These are phyloP conservation scores for Drosophila bunnanda DNA, from an alignment of 2,888 invertebrate species.

Conservation along the genomic window DNA sequence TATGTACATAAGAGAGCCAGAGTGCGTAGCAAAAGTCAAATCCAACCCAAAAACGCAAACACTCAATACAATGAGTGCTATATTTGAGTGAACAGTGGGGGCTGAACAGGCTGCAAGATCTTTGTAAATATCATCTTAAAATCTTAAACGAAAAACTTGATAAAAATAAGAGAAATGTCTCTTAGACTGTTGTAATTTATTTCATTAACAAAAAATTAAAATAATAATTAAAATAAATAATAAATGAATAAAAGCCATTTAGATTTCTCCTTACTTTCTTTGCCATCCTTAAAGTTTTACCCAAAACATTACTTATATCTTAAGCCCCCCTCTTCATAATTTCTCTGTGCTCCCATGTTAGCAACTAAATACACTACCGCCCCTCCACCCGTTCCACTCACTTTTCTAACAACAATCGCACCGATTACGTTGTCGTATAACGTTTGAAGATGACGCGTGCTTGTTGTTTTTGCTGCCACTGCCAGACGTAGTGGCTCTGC, in stretches of 20 bases:
- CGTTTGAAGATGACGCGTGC: slow-evolving; percentile 71
- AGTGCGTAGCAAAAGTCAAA: slow-evolving; percentile 40
- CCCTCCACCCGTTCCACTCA: background rate
- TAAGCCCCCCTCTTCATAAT: slow-evolving; percentile 1
- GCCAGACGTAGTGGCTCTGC: slow-evolving; percentile 72
- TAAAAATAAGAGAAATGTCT: background rate
- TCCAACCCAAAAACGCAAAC: slow-evolving; percentile 38
- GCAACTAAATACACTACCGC: background rate
- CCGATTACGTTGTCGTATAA: slow-evolving; percentile 61
- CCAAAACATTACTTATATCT: background rate
- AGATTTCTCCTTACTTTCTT: background rate
- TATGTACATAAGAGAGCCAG: slow-evolving; percentile 23
- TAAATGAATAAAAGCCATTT: too few relatives aligned
- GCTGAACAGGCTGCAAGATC: background rate
- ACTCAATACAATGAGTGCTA: slow-evolving; percentile 29
- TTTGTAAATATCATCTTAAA: background rate
- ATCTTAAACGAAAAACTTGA: background rate
- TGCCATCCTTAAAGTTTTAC: background rate
- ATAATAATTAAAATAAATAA: background rate
- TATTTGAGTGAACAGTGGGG: slow-evolving; percentile 1
- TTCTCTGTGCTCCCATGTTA: background rate
- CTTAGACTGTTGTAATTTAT: background rate
- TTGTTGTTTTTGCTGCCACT: slow-evolving; percentile 53
- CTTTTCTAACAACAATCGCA: slow-evolving; percentile 30
- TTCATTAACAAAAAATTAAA: too few relatives aligned